phyloP scores from a whole-genome alignment of 2,888 invertebrate genomes.

The Amblyteles armatorius region DNA sequence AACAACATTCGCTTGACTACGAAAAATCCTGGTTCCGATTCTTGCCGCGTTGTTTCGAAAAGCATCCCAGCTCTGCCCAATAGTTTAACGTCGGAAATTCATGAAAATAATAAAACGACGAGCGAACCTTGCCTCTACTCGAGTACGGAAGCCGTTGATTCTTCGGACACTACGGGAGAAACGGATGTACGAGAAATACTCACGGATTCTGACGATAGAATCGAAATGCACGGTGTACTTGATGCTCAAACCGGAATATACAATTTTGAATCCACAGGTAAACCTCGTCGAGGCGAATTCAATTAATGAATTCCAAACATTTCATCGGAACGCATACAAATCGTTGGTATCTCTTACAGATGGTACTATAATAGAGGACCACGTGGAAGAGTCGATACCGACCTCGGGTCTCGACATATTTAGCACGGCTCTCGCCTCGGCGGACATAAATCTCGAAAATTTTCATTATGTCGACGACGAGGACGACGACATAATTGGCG shows the following conservation, averaged over 20 bases:
- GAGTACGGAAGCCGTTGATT: constrained; percentile 64
- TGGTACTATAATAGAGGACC: constrained; percentile 70
- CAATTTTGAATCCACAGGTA: constrained; percentile 72
- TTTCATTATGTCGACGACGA: constrained; percentile 85
- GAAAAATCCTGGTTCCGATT: constrained; percentile 40
- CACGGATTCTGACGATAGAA: constrained; percentile 65
- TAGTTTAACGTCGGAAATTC: constrained; percentile 38
- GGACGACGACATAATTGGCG: constrained; percentile 78
- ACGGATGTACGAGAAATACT: constrained; percentile 68
- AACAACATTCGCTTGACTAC: constrained; percentile 20
- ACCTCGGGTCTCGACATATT: constrained; percentile 86
- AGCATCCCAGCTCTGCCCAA: constrained; percentile 7
- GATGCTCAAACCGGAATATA: constrained; percentile 74
- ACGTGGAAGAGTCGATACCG: constrained; percentile 71
- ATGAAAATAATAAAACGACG: constrained; percentile 17
- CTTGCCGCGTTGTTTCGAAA: constrained; percentile 12
- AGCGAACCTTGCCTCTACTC: constrained; percentile 54
- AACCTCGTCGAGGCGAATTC: neutral
- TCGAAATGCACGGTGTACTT: constrained; percentile 72
- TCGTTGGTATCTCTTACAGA: constrained; percentile 62
- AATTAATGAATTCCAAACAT: constrained; percentile 1
- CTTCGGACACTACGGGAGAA: constrained; percentile 56
- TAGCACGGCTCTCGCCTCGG: constrained; percentile 86
- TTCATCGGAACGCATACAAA: neutral
- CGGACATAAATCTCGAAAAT: constrained; percentile 86